Conservation (phyloP, 2,797 vertebrate genomes). For the Heliangelus exortis region DNA sequence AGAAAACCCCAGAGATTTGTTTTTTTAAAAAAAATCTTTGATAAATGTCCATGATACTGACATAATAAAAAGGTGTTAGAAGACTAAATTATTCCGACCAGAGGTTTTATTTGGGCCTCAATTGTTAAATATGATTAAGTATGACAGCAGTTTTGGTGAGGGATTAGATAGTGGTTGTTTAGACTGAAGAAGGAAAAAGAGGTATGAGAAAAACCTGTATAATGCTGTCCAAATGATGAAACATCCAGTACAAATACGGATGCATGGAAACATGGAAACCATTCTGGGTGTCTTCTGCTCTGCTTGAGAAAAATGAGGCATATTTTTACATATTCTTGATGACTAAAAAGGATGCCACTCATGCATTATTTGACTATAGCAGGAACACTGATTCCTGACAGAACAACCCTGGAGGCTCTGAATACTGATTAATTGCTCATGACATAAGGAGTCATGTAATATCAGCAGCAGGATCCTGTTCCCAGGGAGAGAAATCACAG, state of each 20-base stretch:
- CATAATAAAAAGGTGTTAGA: neutral
- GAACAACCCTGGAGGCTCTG: slow-evolving; percentile 2
- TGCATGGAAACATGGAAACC: neutral
- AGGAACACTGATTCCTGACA: neutral
- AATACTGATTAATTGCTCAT: slow-evolving; percentile 43
- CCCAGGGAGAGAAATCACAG: slow-evolving; percentile 13
- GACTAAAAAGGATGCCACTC: slow-evolving; percentile 38
- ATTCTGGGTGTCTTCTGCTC: neutral
- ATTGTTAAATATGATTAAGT: neutral
- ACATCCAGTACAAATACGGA: neutral
- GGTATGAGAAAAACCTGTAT: neutral
- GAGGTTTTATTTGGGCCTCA: neutral
- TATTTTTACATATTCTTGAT: neutral
- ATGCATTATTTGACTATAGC: neutral
- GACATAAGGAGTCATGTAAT: slow-evolving; percentile 39
- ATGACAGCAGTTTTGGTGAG: neutral
- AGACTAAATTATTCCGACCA: neutral
- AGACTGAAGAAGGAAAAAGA: neutral
- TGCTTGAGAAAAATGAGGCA: neutral
- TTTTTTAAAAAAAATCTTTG: neutral
- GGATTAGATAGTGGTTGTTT: neutral
- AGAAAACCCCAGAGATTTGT: neutral
- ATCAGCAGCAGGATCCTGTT: neutral
- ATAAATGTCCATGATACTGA: neutral
- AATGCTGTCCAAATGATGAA: neutral